A percentile compares a stretch with the other conserved stretches of the same genome.
Evolutionary conservation across 1,140 invertebrate genomes (phyloP).

Genomic region (Aleiodes sp.): DNA sequence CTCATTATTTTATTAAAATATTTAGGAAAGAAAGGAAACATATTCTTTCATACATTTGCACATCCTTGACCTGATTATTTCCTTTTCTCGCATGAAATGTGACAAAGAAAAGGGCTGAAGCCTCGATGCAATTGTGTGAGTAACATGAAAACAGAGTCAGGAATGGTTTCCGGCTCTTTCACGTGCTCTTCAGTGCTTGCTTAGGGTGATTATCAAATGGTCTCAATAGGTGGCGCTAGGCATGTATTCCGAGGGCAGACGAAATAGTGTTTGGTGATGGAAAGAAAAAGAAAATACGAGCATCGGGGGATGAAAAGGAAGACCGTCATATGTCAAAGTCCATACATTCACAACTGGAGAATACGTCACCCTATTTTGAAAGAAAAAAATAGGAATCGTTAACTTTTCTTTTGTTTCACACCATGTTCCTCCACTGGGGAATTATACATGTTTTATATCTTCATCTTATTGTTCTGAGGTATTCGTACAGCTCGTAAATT

Average conservation of each 20-base stretch:
- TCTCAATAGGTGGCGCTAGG: constrained; percentile 7
- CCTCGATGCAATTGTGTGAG: not conserved
- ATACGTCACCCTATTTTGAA: not conserved
- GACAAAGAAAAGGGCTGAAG: too few species aligned
- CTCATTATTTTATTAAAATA: too few species aligned
- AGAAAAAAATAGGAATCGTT: not conserved
- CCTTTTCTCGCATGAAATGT: too few species aligned
- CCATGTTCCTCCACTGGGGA: not conserved
- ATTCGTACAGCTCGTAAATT: constrained; percentile 2
- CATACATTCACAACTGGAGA: not conserved
- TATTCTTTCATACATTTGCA: too few species aligned
- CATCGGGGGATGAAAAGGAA: not conserved
- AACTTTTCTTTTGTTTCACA: not conserved
- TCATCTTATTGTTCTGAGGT: not conserved
- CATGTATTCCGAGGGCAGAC: not conserved
- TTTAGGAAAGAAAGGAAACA: too few species aligned
- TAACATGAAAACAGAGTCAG: not conserved
- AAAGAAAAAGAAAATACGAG: not conserved
- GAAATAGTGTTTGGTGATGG: constrained; percentile 5
- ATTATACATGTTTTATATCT: not conserved
- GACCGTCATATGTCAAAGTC: constrained; percentile 5
- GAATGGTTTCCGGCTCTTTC: not conserved
- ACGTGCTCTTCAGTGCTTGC: not conserved
- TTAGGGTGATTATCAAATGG: constrained; percentile 3
- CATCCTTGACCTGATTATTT: too few species aligned